Evolutionary conservation across 2,888 invertebrate genomes (phyloP), one percentile per base, ranked within the genome.

Genomic region (Callinectes sapidus): DNA sequence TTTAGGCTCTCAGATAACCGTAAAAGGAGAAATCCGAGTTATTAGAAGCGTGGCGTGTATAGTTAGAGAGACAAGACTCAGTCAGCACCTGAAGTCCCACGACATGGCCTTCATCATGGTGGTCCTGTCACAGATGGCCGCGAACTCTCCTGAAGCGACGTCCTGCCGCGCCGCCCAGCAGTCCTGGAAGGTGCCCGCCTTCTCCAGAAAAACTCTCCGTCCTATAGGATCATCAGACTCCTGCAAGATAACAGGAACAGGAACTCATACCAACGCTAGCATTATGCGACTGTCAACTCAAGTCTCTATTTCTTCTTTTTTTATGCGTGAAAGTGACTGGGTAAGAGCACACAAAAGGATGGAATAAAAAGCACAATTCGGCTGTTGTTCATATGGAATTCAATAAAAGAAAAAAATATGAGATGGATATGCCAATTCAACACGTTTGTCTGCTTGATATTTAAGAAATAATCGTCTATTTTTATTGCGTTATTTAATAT

Each of bases 71-170:
- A 71, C 28, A 28, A 71, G 71, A 28, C 71, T 54, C 48, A 6
- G 14, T 1, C 5, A n/a, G 39, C 71, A 92, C 92, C 89, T 92
- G n/a, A 92, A 92, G 71, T 92, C 92, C 92, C 92, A 92, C n/a
- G 92, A 92, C 92, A 92, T 92, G 48, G 92, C 85, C 48, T 92
- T 92, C 89, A 92, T 89, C 92, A 92, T 92, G 42, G 92, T 92
- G 32, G 89, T 92, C 16, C 85, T 85, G 89, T 92, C 92, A 32
- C 92, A 92, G 89, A 92, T 89, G 28, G 92, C 92, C 35, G 92
- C 92, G 48, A 92, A 92, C 42, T 89, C 42, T 14, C 92, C 92
- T 1, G 23, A 23, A 13, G 86, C 92, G 8, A 92, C 55, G 61
- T 89, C 54, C 48, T 92, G 66, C 2, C 92, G 92, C 1, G 61